Percentiles rank a stretch among this genome's conserved stretches.
phyloP scores from a whole-genome alignment of 2,888 invertebrate genomes.

The Pherbina coryleti region DNA sequence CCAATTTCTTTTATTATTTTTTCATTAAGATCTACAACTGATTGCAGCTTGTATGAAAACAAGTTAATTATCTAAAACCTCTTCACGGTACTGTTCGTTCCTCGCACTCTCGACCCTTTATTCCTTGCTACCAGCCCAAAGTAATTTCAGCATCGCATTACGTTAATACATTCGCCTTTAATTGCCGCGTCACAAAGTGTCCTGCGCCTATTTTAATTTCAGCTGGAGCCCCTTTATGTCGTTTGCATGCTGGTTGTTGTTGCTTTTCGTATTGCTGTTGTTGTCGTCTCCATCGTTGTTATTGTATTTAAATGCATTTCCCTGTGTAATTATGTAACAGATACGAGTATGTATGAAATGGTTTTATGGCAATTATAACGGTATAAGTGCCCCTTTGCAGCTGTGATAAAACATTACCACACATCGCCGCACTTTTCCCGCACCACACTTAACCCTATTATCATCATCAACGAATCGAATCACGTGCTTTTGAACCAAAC shows the following conservation, averaged over 20 bases:
- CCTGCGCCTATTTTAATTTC: slow-evolving; percentile 7
- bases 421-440: not conserved
- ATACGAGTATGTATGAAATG: slow-evolving; percentile 4
- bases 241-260: not conserved
- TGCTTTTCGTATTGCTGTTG: not conserved
- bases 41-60: no score
- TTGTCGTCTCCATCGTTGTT: not conserved
- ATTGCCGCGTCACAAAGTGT: not conserved
- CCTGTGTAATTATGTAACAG: not conserved
- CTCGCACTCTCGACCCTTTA: not conserved
- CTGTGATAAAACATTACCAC: slow-evolving; percentile 21
- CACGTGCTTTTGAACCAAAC: not conserved
- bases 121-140: not conserved
- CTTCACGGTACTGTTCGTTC: not conserved
- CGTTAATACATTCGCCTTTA: not conserved
- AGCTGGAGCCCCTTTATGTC: not conserved
- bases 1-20: no score
- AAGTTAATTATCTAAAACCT: no score
- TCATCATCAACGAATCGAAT: not conserved
- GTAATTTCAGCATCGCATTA: not conserved
- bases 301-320: slow-evolving; percentile 18
- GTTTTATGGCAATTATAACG: slow-evolving; percentile 33
- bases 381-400: slow-evolving; percentile 4
- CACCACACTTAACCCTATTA: not conserved
- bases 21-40: no score